Conservation (phyloP, 2,797 vertebrate species). For the Erpetoichthys calabaricus region DNA sequence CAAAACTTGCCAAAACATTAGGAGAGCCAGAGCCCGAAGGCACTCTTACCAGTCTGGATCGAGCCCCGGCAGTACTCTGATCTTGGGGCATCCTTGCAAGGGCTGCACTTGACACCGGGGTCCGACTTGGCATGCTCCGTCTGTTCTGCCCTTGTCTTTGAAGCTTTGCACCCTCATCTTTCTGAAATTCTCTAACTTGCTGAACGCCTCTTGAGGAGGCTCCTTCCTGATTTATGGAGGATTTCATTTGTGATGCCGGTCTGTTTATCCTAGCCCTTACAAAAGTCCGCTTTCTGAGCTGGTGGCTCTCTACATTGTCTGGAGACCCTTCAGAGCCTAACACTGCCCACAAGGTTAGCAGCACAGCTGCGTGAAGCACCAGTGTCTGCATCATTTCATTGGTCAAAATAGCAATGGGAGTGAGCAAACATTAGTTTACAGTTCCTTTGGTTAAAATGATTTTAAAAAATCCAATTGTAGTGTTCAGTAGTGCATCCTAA, state of each 20-base stretch:
- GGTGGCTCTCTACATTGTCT: conserved; percentile 29
- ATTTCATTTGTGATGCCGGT: conserved; percentile 27
- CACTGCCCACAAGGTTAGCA: conserved; percentile 55
- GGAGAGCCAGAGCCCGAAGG: conserved; percentile 66
- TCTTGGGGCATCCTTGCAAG: conserved; percentile 51
- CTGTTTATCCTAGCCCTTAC: conserved; percentile 25
- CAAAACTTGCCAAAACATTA: conserved; percentile 81
- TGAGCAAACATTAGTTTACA: background rate
- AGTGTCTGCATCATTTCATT: conserved; percentile 56
- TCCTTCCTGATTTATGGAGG: conserved; percentile 23
- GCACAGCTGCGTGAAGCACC: conserved; percentile 40
- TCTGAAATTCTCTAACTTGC: conserved; percentile 27
- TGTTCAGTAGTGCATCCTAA: too few relatives aligned
- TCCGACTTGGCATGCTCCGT: conserved; percentile 22
- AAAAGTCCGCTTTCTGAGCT: conserved; percentile 28
- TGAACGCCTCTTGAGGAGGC: background rate
- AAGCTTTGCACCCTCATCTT: conserved; percentile 22
- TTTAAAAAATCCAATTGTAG: too few relatives aligned
- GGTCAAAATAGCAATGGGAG: conserved; percentile 20
- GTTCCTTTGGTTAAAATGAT: too few relatives aligned
- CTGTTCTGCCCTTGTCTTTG: conserved; percentile 17
- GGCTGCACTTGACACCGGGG: conserved; percentile 21
- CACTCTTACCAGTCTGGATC: conserved; percentile 54
- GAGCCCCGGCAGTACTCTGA: conserved; percentile 46
- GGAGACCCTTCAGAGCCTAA: conserved; percentile 36